Evolutionary conservation across 92 coral and sea anemone species (phyloP), one percentile per base, ranked within the genome.

Genomic region (Paramuricea clavata): DNA sequence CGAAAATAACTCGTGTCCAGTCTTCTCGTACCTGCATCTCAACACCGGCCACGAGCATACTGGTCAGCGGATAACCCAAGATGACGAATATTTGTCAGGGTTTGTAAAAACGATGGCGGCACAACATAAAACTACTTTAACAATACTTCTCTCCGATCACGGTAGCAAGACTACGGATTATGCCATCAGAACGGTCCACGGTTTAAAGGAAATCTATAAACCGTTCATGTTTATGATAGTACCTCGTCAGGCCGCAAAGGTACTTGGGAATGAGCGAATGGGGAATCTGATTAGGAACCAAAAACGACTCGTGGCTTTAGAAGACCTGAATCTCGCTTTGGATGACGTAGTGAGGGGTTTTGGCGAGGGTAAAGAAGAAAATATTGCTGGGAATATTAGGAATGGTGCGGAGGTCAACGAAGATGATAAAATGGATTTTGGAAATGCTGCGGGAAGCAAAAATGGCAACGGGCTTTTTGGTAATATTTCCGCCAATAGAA

Each of bases 201-300:
- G 98, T 17, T 85, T 92, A 19, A 69, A 94, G 41, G 98, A 95
- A 76, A 94, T 94, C 49, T 95, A 87, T 77, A 95, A 94, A 9
- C 98, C 98, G 21, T 73, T 94, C 64, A 73, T 95, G 76, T 95
- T 95, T 52, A 94, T 95, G 90, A 92, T 95, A 7, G 81, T 95
- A 76, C 98, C 98, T 9, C 87, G 90, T 21, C 88, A 90, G n/a
- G 98, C 94, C 16, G 95, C 95, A 17, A 30, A 87, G 65, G 74
- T 86, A 10, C 89, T 95, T 49, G 98, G 98, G 6, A 77, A 74
- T 35, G 83, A 88, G 61, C 77, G 90, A 64, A 91, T 95, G 93
- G 69, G 90, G 57, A 85, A 82, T 44, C 78, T 95, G 6, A 85
- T 87, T 6, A 42, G 76, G 56, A 95, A 95, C 69, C 93, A 94